These are phyloP conservation scores for Oegoconia quadripuncta DNA, from an alignment of 2,888 invertebrate genomes.

Conservation along the genomic window DNA sequence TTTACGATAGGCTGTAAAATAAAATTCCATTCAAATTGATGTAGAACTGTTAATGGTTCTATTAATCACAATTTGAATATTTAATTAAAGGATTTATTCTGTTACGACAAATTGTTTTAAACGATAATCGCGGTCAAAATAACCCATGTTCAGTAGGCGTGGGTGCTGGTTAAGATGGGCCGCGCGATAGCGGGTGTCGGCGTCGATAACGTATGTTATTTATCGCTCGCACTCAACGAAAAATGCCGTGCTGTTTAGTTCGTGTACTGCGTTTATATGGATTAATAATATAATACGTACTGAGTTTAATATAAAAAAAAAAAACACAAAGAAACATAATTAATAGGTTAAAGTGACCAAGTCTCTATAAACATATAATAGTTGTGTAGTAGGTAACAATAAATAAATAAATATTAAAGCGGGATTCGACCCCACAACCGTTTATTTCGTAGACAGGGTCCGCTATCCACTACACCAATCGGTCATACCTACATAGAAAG, in stretches of 20 bases:
- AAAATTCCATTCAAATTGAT: constrained; percentile 25
- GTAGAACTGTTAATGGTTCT: constrained; percentile 19
- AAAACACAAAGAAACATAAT: too few species aligned
- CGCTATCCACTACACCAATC: too few species aligned
- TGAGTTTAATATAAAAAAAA: too few species aligned
- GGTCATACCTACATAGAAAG: too few species aligned
- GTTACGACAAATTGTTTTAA: constrained; percentile 56
- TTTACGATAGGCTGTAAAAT: constrained; percentile 41
- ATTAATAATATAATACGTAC: too few species aligned
- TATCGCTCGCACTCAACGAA: constrained; percentile 37
- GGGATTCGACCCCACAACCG: too few species aligned
- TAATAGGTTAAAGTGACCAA: too few species aligned
- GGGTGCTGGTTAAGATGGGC: constrained; percentile 50
- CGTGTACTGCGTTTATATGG: too few species aligned
- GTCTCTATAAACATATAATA: too few species aligned
- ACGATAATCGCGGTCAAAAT: constrained; percentile 40
- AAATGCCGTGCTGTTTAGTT: constrained; percentile 23
- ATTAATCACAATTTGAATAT: constrained; percentile 30
- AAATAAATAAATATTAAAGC: too few species aligned
- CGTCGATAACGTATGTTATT: constrained; percentile 52
- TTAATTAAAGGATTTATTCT: constrained; percentile 35
- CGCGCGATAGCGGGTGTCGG: constrained; percentile 47
- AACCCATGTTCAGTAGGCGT: constrained; percentile 36
- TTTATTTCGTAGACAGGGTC: too few species aligned
- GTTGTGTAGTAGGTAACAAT: too few species aligned